Base-by-base conservation (phyloP, 1,140 invertebrate genomes). In the Zeugodacus cucurbitae region DNA sequence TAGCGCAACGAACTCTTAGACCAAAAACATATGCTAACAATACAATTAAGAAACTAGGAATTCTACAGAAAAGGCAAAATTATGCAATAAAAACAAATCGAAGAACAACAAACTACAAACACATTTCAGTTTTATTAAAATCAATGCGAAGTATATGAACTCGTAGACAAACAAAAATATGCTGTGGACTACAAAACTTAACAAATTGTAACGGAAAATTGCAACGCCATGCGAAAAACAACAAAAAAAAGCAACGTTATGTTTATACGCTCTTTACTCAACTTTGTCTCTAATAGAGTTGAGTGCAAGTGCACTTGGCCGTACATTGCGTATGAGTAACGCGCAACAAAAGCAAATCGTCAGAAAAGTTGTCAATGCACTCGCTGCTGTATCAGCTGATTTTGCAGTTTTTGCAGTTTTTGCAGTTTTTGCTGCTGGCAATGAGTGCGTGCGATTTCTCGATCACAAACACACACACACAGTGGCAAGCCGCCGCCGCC, bases 361-460 rank as follows among this genome's bases (percentile, higher is more conserved):
- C 0, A 17, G 48, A 54, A 34, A 14, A 26, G 7, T 74, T 74
- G 34, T 22, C 67, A 74, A 74, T 74, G 67, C 67, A 41, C 34
- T 37, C 67, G 67, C 34, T n/a, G 34, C 37, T 74, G 20, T 74
- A 2, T 7, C 70, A 74, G 37, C 70, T 41, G 70, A 82, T 82
- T 44, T 82, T 34, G 37, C 74, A n/a, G 70, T 44, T 26, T 37
- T 82, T 74, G 22, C 2, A 11, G 44, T 48, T 48, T 10, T 82
- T 48, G 41, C 22, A 48, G 41, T 14, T 70, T 41, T 34, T 41
- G 34, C 37, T 26, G 41, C 41, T 82, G 74, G n/a, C 74, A 82
- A 82, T 82, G 74, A 82, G 44, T 82, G 74, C 74, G 74, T 82
- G 74, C n/a, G 41, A 82, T 82, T 82, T 44, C 26, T 22, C 41